These are phyloP conservation scores for Thymelicus lineola DNA, from an alignment of 2,888 invertebrate species.

Conservation along the genomic window DNA sequence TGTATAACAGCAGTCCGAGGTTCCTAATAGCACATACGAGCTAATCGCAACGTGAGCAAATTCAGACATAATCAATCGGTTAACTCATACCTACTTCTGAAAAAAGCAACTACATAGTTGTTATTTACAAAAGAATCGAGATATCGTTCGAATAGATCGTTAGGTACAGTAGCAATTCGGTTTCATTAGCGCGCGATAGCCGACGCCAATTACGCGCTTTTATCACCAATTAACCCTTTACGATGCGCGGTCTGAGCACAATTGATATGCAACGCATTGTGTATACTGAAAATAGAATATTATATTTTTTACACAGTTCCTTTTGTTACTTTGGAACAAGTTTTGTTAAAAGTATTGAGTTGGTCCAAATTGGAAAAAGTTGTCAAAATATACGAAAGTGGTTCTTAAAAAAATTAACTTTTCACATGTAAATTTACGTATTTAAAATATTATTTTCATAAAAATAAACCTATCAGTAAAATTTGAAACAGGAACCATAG, in stretches of 20 bases:
- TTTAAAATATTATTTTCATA: too few species aligned
- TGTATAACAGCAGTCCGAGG: too few species aligned
- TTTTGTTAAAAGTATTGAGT: too few species aligned
- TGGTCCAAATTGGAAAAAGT: too few species aligned
- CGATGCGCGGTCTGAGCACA: conserved; percentile 62
- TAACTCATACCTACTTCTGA: background rate
- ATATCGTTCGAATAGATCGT: conserved; percentile 63
- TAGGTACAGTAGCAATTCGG: conserved; percentile 63
- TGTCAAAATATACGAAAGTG: too few species aligned
- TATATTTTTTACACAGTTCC: background rate
- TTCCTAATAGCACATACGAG: too few species aligned
- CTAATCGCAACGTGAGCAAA: background rate
- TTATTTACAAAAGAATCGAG: conserved; percentile 40
- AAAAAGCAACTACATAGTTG: background rate
- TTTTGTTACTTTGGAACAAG: background rate
- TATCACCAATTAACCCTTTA: conserved; percentile 78
- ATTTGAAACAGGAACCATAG: too few species aligned
- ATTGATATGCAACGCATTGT: conserved; percentile 52
- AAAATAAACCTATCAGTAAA: too few species aligned
- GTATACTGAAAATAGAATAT: conserved; percentile 44
- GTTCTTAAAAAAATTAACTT: too few species aligned
- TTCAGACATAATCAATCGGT: background rate
- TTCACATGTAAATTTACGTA: too few species aligned
- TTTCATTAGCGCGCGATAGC: conserved; percentile 76
- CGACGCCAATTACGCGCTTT: conserved; percentile 70